phyloP scores from a whole-genome alignment of 2,888 invertebrate genomes.

The Serripes groenlandicus region DNA sequence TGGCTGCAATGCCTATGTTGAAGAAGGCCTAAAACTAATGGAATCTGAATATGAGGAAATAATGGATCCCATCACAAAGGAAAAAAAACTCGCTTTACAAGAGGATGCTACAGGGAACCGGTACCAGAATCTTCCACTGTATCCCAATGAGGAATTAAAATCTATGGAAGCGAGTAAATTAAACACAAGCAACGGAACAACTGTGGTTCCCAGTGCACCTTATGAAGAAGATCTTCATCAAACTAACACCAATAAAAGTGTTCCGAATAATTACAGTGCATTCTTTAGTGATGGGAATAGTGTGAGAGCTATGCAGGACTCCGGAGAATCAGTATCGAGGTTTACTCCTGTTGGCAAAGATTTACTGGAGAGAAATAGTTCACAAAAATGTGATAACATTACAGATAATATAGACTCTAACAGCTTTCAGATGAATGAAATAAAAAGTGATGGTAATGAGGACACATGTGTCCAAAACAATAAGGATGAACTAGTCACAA shows the following conservation, averaged over 20 bases:
- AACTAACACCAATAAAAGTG: conserved; percentile 36
- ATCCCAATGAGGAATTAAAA: conserved; percentile 5
- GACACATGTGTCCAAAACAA: conserved; percentile 16
- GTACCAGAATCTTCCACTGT: conserved; percentile 42
- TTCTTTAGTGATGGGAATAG: conserved; percentile 12
- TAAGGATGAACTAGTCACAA: neutral
- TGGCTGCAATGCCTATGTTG: conserved; percentile 63
- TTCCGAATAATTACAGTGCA: conserved; percentile 58
- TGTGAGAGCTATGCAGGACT: conserved; percentile 11
- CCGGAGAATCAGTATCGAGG: neutral
- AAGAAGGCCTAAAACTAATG: conserved; percentile 58
- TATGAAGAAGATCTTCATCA: conserved; percentile 58
- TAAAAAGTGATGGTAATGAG: neutral
- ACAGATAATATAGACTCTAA: neutral
- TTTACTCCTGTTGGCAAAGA: conserved; percentile 19
- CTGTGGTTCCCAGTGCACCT: conserved; percentile 63
- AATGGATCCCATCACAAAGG: conserved; percentile 42
- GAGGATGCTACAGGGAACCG: conserved; percentile 13
- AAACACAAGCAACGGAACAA: conserved; percentile 37
- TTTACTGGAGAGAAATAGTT: conserved; percentile 2
- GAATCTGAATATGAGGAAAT: conserved; percentile 75
- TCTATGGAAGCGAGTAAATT: conserved; percentile 22
- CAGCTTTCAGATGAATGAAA: neutral
- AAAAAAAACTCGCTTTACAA: conserved; percentile 26
- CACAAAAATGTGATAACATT: neutral